A percentile compares a stretch with the other conserved stretches of the same genome.
Evolutionary conservation across 2,888 invertebrate genomes (phyloP).

Genomic region (Caenorhabditis drosophilae): DNA sequence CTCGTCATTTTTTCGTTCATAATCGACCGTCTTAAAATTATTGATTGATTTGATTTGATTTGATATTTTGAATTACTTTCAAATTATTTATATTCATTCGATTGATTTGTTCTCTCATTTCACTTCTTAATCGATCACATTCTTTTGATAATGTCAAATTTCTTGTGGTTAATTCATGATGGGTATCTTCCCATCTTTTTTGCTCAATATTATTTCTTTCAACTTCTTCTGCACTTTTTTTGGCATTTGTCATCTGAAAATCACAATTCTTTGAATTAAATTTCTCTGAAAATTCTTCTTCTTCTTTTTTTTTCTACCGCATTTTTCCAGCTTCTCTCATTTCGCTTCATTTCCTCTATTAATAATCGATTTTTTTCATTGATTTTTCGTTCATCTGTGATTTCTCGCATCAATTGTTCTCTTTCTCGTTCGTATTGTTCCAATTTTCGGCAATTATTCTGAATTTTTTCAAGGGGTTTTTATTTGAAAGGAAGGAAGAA

Average conservation of each 20-base stretch:
- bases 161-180: constrained; percentile 16
- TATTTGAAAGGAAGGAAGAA: too few relatives aligned
- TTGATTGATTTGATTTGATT: too few relatives aligned
- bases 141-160: constrained; percentile 19
- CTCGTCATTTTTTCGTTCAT: constrained; percentile 35
- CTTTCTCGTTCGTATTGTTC: constrained; percentile 27
- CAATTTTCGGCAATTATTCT: constrained; percentile 20
- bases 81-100: constrained; percentile 21
- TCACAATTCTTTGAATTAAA: too few relatives aligned
- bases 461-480: too few relatives aligned
- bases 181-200: constrained; percentile 14
- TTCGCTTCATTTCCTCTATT: constrained; percentile 36
- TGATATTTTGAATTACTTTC: constrained; percentile 16
- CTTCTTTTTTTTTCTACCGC: too few relatives aligned
- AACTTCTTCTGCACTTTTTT: constrained; percentile 21
- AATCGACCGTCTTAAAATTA: too few relatives aligned
- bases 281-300: too few relatives aligned
- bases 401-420: constrained; percentile 26
- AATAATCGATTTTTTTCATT: constrained; percentile 30
- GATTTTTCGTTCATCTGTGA: constrained; percentile 21
- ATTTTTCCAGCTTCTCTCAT: constrained; percentile 45
- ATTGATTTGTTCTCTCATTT: constrained; percentile 26
- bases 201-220: constrained; percentile 25
- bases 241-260: constrained; percentile 13
- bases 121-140: constrained; percentile 24